These are phyloP conservation scores for Acleris literana DNA, from an alignment of 2,888 invertebrate species.

Conservation along the genomic window DNA sequence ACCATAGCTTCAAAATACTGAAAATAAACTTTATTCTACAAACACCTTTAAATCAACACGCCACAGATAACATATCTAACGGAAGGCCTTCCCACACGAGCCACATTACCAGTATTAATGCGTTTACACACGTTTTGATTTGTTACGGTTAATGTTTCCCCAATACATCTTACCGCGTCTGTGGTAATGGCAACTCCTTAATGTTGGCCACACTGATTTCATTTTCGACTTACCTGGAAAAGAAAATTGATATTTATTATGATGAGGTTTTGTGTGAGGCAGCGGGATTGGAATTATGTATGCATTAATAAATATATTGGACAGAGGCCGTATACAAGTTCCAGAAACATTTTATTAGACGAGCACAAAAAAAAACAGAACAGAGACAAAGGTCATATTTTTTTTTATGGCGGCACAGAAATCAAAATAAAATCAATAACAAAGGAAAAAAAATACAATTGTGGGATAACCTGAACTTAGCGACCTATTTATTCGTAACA, in stretches of 20 bases:
- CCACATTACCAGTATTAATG: conserved; percentile 36
- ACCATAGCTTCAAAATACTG: background rate
- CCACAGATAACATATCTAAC: conserved; percentile 36
- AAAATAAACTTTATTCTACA: too few relatives aligned
- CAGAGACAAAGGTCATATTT: too few relatives aligned
- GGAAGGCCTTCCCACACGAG: conserved; percentile 34
- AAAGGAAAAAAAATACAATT: too few relatives aligned
- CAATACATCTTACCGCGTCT: conserved; percentile 43
- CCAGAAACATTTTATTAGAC: too few relatives aligned
- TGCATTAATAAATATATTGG: background rate
- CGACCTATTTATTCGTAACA: too few relatives aligned
- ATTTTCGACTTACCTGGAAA: conserved; percentile 50
- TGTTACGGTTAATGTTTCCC: conserved; percentile 39
- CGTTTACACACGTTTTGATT: conserved; percentile 35
- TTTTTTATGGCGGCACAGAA: too few relatives aligned
- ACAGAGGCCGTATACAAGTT: too few relatives aligned
- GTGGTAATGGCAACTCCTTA: conserved; percentile 35
- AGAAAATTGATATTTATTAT: conserved; percentile 34
- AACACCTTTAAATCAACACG: conserved; percentile 33
- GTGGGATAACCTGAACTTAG: too few relatives aligned
- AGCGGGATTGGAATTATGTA: background rate
- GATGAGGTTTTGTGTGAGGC: background rate
- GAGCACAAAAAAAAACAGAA: too few relatives aligned
- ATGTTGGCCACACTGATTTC: conserved; percentile 29
- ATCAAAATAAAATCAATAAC: too few relatives aligned